Evolutionary conservation across 2,113 vertebrate genomes (phyloP).

Genomic region (Elephas maximus): DNA sequence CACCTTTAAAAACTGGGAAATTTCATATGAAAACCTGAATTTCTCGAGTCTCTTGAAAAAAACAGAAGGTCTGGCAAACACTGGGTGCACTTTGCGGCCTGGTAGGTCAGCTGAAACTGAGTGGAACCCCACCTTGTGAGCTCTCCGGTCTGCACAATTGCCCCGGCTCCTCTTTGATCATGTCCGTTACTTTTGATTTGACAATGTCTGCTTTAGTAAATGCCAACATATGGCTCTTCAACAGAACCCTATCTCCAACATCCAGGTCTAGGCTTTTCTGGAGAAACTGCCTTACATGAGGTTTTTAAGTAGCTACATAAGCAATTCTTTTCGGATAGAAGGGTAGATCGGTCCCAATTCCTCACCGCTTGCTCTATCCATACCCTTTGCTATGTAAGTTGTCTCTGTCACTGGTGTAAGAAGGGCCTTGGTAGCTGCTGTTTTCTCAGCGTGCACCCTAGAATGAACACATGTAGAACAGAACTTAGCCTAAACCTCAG

Average conservation of each 20-base stretch:
- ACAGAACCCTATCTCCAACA: not conserved
- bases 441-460: not conserved
- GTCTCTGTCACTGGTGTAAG: not conserved
- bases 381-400: not conserved
- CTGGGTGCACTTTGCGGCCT: not conserved
- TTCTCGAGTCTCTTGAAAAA: not conserved
- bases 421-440: not conserved
- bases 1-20: not conserved
- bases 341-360: not conserved
- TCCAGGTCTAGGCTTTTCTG: not conserved
- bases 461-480: not conserved
- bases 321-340: not conserved
- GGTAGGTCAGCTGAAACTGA: not conserved
- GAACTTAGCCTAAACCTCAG: not conserved
- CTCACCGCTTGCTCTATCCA: not conserved
- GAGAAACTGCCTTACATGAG: not conserved
- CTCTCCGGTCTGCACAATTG: not conserved
- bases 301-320: not conserved
- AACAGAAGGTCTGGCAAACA: not conserved
- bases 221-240: not conserved
- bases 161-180: not conserved
- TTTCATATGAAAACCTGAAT: not conserved
- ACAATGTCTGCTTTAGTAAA: not conserved
- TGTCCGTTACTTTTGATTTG: not conserved
- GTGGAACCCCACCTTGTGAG: not conserved